phyloP scores from a whole-genome alignment of 1,140 invertebrate species.

The Grapholita molesta region DNA sequence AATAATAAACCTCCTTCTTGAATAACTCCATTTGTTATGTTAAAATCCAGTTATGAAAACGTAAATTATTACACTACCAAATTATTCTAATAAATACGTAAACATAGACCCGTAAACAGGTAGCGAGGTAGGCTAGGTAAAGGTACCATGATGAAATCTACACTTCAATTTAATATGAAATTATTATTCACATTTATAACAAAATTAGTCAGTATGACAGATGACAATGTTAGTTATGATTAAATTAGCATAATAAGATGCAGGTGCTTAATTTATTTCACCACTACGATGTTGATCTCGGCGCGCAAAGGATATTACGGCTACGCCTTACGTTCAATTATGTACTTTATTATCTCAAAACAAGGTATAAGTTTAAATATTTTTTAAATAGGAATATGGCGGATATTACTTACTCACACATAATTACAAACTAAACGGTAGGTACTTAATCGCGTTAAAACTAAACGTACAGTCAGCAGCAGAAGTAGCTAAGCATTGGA shows the following conservation, averaged over 20 bases:
- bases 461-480: too few species aligned
- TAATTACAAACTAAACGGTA: too few species aligned
- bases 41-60: too few species aligned
- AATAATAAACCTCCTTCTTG: too few species aligned
- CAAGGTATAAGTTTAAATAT: neutral
- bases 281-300: neutral
- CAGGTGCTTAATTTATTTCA: constrained; percentile 2
- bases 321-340: neutral
- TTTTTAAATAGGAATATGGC: neutral
- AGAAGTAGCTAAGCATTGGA: too few species aligned
- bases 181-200: neutral
- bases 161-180: neutral
- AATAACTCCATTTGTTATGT: too few species aligned
- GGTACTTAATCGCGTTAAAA: too few species aligned
- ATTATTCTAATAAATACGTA: too few species aligned
- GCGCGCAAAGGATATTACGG: neutral
- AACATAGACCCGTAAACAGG: neutral
- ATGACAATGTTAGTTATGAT: constrained; percentile 6
- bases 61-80: too few species aligned
- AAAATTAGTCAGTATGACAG: constrained; percentile 2
- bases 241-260: constrained; percentile 1
- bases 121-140: constrained; percentile 21
- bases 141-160: too few species aligned
- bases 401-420: neutral
- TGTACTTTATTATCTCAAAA: neutral